Conservation (phyloP, 2,113 vertebrate species). For the Seriola aureovittata region DNA sequence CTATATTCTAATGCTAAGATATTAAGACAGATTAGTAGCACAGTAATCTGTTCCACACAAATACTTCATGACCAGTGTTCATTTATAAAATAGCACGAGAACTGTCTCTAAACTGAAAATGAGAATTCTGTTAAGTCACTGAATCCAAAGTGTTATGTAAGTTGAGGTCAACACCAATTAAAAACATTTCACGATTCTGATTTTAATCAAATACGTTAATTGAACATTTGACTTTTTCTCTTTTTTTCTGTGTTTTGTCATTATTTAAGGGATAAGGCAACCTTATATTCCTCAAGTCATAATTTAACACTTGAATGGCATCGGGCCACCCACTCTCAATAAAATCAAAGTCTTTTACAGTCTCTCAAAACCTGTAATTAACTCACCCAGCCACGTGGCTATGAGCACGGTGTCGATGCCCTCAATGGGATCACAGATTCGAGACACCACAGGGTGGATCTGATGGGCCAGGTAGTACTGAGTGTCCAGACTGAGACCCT, state of each 20-base stretch:
- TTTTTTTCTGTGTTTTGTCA: neutral
- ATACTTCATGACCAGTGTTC: slow-evolving; percentile 25
- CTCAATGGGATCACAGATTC: slow-evolving; percentile 97
- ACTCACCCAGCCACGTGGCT: slow-evolving; percentile 90
- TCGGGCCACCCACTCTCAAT: neutral
- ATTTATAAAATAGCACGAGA: slow-evolving; percentile 16
- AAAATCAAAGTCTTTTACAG: neutral
- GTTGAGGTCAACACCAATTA: neutral
- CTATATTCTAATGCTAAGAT: slow-evolving; percentile 39
- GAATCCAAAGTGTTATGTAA: neutral
- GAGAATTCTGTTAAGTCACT: neutral
- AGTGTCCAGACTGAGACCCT: slow-evolving; percentile 89
- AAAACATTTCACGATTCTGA: slow-evolving; percentile 8
- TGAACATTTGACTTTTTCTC: neutral
- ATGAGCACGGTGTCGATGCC: slow-evolving; percentile 95
- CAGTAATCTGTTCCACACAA: slow-evolving; percentile 26
- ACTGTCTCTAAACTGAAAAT: slow-evolving; percentile 4
- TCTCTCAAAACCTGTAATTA: neutral
- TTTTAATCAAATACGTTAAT: neutral
- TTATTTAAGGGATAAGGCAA: neutral
- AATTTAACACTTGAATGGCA: neutral
- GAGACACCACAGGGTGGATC: slow-evolving; percentile 95
- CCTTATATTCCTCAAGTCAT: neutral
- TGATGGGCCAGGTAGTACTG: slow-evolving; percentile 98
- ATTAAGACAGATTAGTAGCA: slow-evolving; percentile 41